phyloP scores from a whole-genome alignment of 37 sponge, comb jelly and placozoan genomes.

The Theonella swinhoei region DNA sequence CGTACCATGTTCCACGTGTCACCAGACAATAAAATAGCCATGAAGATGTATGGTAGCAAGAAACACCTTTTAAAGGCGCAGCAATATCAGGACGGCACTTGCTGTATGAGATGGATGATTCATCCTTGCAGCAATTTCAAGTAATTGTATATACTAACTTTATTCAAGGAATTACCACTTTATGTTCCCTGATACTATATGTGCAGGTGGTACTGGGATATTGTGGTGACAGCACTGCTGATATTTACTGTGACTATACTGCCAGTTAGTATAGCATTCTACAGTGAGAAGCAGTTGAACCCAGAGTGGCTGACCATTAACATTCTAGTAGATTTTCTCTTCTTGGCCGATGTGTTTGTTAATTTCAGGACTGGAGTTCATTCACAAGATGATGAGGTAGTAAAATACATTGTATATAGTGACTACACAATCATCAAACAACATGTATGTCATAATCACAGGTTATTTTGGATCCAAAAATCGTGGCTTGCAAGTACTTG shows the following conservation, averaged over 20 bases:
- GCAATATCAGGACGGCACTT: conserved; percentile 1
- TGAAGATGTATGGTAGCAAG: conserved; percentile 54
- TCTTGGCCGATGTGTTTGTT: conserved; percentile 37
- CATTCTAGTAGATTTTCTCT: conserved; percentile 46
- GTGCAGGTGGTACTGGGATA: conserved; percentile 63
- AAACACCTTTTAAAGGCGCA: conserved; percentile 12
- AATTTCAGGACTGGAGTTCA: conserved; percentile 56
- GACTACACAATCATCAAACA: background rate
- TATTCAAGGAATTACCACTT: no score
- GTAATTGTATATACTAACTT: no score
- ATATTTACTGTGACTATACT: conserved; percentile 36
- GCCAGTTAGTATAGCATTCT: conserved; percentile 64
- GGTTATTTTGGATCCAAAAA: conserved; percentile 45
- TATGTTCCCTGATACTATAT: no score
- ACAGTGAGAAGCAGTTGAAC: conserved; percentile 26
- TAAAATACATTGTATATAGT: background rate
- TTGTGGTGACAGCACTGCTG: conserved; percentile 34
- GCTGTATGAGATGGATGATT: conserved; percentile 42
- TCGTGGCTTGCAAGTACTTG: conserved; percentile 35
- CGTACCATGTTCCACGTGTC: conserved; percentile 41
- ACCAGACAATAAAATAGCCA: conserved; percentile 34
- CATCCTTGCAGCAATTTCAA: conserved; percentile 58
- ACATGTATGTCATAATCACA: background rate
- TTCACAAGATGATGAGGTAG: background rate
- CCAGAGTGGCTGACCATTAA: conserved; percentile 48